Base-by-base conservation (phyloP, 2,888 invertebrate species). In the Dasysyrphus tricinctus region DNA sequence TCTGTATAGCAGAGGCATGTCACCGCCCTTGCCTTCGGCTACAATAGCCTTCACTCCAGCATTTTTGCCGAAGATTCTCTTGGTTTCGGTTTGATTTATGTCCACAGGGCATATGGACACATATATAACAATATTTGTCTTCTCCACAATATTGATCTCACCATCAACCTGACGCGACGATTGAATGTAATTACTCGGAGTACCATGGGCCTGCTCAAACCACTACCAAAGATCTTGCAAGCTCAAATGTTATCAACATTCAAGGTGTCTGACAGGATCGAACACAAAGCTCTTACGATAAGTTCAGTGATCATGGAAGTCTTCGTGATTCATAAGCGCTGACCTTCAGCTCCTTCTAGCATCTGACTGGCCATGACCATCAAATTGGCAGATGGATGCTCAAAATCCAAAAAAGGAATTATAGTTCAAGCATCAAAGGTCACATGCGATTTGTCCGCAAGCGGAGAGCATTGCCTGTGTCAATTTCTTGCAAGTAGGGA, bases 391-490 rank as follows among this genome's bases (percentile, higher is more conserved):
- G 99, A 99, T 51, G 99, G 99, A 93, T 99, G 99, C 92, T 99
- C 98, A 34, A 99, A 96, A 94, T 99, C 98, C 56, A 99, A 93
- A 92, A 99, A 98, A 88, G 96, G 95, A 89, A 99, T 97, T 87
- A 99, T 99, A 0, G 99, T 99, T 0, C 98, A 99, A 29, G 99
- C 99, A 94, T 99, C 99, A 92, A 98, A 99, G 1, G 99, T 99
- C 5, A 99, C 97, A 97, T 97, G 89, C 99, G 99, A 93, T 98
- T 98, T 99, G 99, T 0, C 99, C 99, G 93, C 98, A 99, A 1
- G 99, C 97, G 29, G 99, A 97, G 88, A 97, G 95, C 32, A 99
- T 96, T 87, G 98, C 98, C 90, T 97, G 96, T 2, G 98, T 96
- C 90, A 99, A 97, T 91, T 99, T 97, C 92, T 98, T 98, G 93